These are phyloP conservation scores for Ypsolopha scabrella DNA, from an alignment of 2,888 invertebrate species.

Conservation along the genomic window DNA sequence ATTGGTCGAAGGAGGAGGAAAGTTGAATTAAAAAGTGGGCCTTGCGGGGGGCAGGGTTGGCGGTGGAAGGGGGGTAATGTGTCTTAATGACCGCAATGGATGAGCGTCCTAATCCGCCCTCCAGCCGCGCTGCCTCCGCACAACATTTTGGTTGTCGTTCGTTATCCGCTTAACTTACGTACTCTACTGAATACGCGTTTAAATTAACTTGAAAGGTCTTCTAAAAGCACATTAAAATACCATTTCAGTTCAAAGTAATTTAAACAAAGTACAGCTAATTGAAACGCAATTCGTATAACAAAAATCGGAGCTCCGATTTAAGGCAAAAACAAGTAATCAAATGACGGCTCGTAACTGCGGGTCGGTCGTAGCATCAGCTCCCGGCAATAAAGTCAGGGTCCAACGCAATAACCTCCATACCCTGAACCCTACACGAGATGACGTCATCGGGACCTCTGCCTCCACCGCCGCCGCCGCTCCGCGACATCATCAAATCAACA, in stretches of 20 bases:
- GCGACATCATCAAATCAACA: conserved; percentile 69
- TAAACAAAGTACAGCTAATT: no score
- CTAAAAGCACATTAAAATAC: no score
- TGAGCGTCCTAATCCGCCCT: conserved; percentile 55
- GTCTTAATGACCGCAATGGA: conserved; percentile 69
- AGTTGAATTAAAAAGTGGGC: conserved; percentile 69
- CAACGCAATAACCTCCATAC: background rate
- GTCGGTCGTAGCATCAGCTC: background rate
- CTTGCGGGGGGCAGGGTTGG: conserved; percentile 16
- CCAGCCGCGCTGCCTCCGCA: conserved; percentile 23
- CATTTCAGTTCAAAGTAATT: no score
- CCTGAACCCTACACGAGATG: no score
- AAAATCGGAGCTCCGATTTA: background rate
- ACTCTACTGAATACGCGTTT: background rate
- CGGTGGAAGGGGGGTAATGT: conserved; percentile 41
- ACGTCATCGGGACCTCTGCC: background rate
- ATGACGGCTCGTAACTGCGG: background rate
- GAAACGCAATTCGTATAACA: no score
- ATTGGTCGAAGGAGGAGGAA: conserved; percentile 56
- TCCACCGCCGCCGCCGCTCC: conserved; percentile 9
- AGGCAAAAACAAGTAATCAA: background rate
- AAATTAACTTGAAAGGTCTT: no score
- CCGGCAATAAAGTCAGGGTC: conserved; percentile 9
- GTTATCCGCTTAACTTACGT: conserved; percentile 7
- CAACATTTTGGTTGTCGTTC: conserved; percentile 48